Conservation (phyloP, 2,797 vertebrate genomes). For the Sebastiscus tertius region DNA sequence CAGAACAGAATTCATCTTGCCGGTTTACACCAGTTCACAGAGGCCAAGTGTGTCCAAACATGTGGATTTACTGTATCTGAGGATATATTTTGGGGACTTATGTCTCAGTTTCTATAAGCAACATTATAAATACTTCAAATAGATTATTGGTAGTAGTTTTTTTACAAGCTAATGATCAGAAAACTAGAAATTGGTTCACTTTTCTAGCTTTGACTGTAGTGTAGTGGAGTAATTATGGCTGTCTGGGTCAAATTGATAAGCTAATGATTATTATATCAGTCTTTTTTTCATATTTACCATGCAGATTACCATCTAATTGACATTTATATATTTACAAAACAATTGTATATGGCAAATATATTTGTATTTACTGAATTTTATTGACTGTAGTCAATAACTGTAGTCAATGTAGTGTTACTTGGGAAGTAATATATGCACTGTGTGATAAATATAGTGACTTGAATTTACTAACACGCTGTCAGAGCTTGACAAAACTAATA, state of each 20-base stretch:
- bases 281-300: not conserved
- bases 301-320: not conserved
- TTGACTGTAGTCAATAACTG: not conserved
- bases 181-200: not conserved
- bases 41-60: not conserved
- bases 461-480: not conserved
- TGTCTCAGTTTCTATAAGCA: not conserved
- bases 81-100: not conserved
- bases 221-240: not conserved
- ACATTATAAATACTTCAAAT: not conserved
- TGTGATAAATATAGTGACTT: not conserved
- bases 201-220: not conserved
- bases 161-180: too few species aligned
- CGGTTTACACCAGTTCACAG: not conserved
- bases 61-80: not conserved
- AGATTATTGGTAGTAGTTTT: not conserved
- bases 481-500: not conserved
- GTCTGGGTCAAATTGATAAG: not conserved
- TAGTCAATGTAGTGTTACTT: not conserved
- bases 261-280: not conserved
- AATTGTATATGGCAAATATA: too few species aligned
- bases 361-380: not conserved
- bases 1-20: not conserved
- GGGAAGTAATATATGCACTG: not conserved
- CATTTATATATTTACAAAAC: not conserved